Evolutionary conservation across 2,888 invertebrate genomes (phyloP), one percentile per base, ranked within the genome.

Genomic region (Siphonodentalium dalli): DNA sequence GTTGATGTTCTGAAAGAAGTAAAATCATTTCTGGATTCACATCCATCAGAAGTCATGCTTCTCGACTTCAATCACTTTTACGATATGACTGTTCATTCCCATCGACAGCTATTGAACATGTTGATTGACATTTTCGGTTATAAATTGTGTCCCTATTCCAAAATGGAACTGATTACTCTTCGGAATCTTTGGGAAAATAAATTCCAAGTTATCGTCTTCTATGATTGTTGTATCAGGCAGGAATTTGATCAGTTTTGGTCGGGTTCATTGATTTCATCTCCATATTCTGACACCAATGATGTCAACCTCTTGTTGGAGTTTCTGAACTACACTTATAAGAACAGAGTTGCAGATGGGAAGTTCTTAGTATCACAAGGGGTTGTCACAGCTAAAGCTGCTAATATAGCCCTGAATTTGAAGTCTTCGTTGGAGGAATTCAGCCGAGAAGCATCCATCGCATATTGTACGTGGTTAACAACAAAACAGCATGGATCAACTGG

Each of bases 11-110:
- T 93, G 18, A 74, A 83, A 21, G 86, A 89, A 72, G 85, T 93
- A 0, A 85, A 85, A 20, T 75, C 84, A 4, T 94, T 91, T 84
- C 82, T 93, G 21, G 84, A 87, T 13, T 74, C 81, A 1, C 90
- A 93, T 81, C 86, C 87, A 0, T 85, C 86, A 63, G 93, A 93
- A 83, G 71, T 92, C 6, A 86, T 92, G 0, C 85, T 93, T 27
- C 79, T 93, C 42, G 93, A 93, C 75, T 89, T 90, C 74, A 92
- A 93, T 79, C 92, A 92, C 82, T 90, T 93, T 79, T 92, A 92
- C 75, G 85, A 85, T 0, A 88, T 93, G 80, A 83, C 84, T 4
- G 81, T 84, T 0, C 75, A 81, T 3, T 87, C 89, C 68, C 93
- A 93, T 72, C 81, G 83, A 13, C 83, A 83, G 47, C 82, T 92